These are phyloP conservation scores for Uromys caudimaculatus DNA, from an alignment of 2,797 vertebrate genomes.

Conservation along the genomic window DNA sequence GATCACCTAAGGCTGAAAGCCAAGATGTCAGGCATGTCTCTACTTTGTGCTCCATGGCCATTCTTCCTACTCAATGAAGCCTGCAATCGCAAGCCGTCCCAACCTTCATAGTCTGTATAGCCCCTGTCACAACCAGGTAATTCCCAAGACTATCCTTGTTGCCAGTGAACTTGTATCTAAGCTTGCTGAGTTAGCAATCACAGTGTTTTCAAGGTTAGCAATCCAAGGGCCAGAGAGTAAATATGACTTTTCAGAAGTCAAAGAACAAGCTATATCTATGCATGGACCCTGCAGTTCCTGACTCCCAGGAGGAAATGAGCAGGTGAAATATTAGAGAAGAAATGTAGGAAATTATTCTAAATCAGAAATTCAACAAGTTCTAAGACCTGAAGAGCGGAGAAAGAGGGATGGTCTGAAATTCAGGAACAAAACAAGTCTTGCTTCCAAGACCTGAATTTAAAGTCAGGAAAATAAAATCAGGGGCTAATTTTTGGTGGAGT, in stretches of 20 bases:
- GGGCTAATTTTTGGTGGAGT: background rate
- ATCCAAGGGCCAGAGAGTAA: constrained; percentile 34
- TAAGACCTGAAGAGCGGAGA: background rate
- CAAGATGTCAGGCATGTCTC: background rate
- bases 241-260: constrained; percentile 58
- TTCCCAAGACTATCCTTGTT: background rate
- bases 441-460: background rate
- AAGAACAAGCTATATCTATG: constrained; percentile 32
- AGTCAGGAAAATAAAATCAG: constrained; percentile 1
- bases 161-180: background rate
- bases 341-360: constrained; percentile 45
- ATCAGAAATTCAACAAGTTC: constrained; percentile 25
- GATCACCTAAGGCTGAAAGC: background rate
- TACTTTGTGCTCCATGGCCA: background rate
- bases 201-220: constrained; percentile 52
- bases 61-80: background rate
- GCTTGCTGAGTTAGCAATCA: constrained; percentile 55
- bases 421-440: background rate
- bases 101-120: background rate
- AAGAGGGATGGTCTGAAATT: background rate
- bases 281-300: background rate
- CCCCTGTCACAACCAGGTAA: background rate
- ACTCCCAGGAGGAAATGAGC: background rate
- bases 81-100: background rate
- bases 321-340: background rate